These are phyloP conservation scores for Timema podura DNA, from an alignment of 2,888 invertebrate species.

Conservation along the genomic window DNA sequence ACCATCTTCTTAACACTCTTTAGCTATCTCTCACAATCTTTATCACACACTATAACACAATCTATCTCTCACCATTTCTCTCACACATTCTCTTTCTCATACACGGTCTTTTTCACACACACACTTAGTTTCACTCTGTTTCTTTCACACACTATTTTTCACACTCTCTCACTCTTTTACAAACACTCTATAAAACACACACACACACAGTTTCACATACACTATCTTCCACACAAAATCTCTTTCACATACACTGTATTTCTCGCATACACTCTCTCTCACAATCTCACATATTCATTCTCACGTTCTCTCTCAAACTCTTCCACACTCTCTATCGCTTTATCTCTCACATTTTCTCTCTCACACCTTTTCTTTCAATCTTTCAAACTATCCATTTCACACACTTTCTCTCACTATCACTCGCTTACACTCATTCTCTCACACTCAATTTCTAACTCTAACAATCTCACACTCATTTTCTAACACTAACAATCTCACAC, in stretches of 20 bases:
- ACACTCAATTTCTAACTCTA: not conserved
- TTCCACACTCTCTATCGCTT: not conserved
- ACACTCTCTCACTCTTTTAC: constrained; percentile 1
- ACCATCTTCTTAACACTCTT: too few relatives aligned
- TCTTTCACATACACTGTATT: not conserved
- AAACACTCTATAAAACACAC: too few relatives aligned
- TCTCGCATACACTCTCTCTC: not conserved
- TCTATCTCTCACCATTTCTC: too few relatives aligned
- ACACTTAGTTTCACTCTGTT: not conserved
- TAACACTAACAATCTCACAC: not conserved
- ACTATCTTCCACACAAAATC: too few relatives aligned
- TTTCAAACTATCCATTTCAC: not conserved
- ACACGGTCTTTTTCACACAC: too few relatives aligned
- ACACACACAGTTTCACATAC: too few relatives aligned
- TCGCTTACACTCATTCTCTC: not conserved
- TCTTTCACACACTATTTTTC: not conserved
- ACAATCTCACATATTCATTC: not conserved
- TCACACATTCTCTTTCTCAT: too few relatives aligned
- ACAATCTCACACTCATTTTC: not conserved
- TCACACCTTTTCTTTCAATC: not conserved
- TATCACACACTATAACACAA: too few relatives aligned
- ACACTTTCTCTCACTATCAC: not conserved
- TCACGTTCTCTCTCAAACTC: not conserved
- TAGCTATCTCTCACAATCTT: too few relatives aligned
- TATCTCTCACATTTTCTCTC: not conserved